These are phyloP conservation scores for Sapajus apella DNA, from an alignment of 2,113 vertebrate genomes.

Conservation along the genomic window DNA sequence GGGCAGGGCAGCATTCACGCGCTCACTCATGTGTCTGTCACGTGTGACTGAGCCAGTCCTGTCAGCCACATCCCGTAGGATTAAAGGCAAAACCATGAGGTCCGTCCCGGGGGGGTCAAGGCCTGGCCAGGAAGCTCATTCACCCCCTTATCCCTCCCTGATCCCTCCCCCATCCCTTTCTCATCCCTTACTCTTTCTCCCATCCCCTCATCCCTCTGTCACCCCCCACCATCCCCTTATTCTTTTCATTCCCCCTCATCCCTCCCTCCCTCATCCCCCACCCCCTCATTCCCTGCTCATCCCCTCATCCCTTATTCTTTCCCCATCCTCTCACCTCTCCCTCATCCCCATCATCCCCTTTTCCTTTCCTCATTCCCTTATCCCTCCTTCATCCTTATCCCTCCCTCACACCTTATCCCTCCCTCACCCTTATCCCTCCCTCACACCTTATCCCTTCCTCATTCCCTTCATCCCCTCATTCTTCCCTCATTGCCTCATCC, in stretches of 20 bases:
- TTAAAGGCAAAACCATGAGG: not conserved
- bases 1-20: no score
- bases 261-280: no score
- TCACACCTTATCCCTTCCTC: no score
- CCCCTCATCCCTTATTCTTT: not conserved
- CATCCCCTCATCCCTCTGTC: not conserved
- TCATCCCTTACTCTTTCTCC: not conserved
- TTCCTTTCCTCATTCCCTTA: not conserved
- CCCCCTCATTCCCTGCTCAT: not conserved
- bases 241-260: not conserved
- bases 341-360: not conserved
- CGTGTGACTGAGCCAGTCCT: accelerated
- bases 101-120: not conserved
- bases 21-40: not conserved
- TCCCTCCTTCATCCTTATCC: no score
- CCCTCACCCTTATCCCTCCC: no score
- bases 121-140: not conserved
- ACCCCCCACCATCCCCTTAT: not conserved
- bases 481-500: no score
- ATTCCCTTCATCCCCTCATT: no score
- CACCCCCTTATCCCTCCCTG: no score
- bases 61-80: not conserved
- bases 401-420: no score
- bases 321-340: not conserved
- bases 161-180: not conserved